phyloP scores from a whole-genome alignment of 1,140 invertebrate species.

The Apis laboriosa region DNA sequence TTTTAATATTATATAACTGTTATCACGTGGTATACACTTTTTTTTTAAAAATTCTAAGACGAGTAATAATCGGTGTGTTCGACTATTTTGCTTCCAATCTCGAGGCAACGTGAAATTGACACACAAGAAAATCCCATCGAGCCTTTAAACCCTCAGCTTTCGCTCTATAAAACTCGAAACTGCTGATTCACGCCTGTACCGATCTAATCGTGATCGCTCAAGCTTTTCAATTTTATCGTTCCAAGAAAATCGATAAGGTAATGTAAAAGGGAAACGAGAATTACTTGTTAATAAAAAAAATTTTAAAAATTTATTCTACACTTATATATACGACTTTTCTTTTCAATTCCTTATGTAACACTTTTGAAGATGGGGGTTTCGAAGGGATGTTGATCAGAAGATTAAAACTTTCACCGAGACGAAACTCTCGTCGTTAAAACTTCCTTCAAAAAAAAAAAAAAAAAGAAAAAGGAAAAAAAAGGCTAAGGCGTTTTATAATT shows the following conservation, averaged over 20 bases:
- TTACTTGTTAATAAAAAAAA: no score
- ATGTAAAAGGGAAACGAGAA: neutral
- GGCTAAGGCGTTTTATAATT: conserved; percentile 14
- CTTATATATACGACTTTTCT: no score
- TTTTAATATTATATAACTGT: no score
- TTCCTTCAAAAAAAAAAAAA: conserved; percentile 49
- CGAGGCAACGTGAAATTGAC: neutral
- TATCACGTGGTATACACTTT: no score
- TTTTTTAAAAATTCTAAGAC: no score
- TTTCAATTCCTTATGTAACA: neutral
- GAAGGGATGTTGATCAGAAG: conserved; percentile 21
- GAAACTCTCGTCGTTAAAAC: conserved; percentile 54
- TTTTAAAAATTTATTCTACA: no score
- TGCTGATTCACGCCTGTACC: conserved; percentile 15
- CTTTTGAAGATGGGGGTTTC: neutral
- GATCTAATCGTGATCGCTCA: neutral
- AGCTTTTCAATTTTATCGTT: neutral
- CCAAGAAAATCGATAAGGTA: conserved; percentile 7
- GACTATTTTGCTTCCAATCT: neutral
- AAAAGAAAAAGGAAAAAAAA: conserved; percentile 38
- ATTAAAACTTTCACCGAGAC: conserved; percentile 55
- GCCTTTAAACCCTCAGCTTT: neutral
- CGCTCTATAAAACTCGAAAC: conserved; percentile 11
- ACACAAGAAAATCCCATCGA: conserved; percentile 26
- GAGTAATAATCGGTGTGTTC: neutral